These are phyloP conservation scores for Microchrysa polita DNA, from an alignment of 2,888 invertebrate species.

Conservation along the genomic window DNA sequence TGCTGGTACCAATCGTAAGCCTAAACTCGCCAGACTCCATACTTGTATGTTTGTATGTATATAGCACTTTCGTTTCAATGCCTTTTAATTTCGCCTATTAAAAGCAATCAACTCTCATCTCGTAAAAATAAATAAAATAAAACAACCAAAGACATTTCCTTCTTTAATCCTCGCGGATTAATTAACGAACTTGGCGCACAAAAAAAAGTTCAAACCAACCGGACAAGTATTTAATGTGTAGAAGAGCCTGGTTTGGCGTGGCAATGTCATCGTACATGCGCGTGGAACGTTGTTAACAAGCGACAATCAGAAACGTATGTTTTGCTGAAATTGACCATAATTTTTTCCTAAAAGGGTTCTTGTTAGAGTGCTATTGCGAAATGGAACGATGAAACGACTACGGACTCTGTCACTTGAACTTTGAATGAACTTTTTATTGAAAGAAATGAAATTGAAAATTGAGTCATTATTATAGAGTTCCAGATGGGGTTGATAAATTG, in stretches of 20 bases:
- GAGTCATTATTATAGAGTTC: conserved; percentile 25
- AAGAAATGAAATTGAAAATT: conserved; percentile 16
- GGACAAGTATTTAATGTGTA: background rate
- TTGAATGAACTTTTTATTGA: background rate
- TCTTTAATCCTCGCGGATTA: conserved; percentile 32
- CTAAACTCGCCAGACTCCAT: no score
- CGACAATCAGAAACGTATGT: conserved; percentile 19
- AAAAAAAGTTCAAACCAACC: background rate
- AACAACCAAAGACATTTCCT: conserved; percentile 12
- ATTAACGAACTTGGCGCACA: conserved; percentile 6
- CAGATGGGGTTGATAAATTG: conserved; percentile 4
- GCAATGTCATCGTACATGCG: background rate
- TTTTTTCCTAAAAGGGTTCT: conserved; percentile 27
- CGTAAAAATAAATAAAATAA: background rate
- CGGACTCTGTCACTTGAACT: conserved; percentile 17
- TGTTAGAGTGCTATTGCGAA: background rate
- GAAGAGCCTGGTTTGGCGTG: background rate
- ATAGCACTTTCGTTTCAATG: background rate
- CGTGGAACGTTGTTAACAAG: conserved; percentile 14
- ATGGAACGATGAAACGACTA: background rate
- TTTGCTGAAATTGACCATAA: conserved; percentile 32
- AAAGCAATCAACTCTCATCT: conserved; percentile 29
- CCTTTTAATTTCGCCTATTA: conserved; percentile 15
- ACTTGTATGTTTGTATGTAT: no score
- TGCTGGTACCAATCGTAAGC: no score